These are phyloP conservation scores for Thalassaphorura encarpata DNA, from an alignment of 1,140 invertebrate genomes.

Conservation along the genomic window DNA sequence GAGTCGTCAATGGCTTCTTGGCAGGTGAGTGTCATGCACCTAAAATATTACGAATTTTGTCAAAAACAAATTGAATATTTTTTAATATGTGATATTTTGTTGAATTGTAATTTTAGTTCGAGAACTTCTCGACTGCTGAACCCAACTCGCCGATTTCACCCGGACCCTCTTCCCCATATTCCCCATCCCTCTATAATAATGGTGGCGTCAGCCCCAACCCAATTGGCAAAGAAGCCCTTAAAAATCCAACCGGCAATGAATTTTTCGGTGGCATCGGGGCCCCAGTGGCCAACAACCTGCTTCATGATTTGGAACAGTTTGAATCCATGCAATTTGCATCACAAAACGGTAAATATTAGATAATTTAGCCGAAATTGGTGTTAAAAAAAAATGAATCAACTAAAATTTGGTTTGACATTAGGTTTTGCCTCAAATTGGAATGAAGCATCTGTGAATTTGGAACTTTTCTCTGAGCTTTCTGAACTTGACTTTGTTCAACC, in stretches of 20 bases:
- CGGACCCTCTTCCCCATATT: conserved; percentile 6
- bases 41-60: too few species aligned
- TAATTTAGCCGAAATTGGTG: neutral
- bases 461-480: conserved; percentile 23
- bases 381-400: conserved; percentile 3
- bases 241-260: neutral
- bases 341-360: conserved; percentile 4
- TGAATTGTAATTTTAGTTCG: too few species aligned
- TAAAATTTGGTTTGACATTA: conserved; percentile 1
- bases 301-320: conserved; percentile 18
- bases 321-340: neutral
- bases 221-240: conserved; percentile 1
- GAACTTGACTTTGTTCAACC: conserved; percentile 19
- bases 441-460: conserved; percentile 23
- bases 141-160: conserved; percentile 26
- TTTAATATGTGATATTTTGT: too few species aligned
- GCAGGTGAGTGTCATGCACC: conserved; percentile 26
- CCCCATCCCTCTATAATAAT: conserved; percentile 16
- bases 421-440: neutral
- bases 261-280: conserved; percentile 10
- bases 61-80: too few species aligned
- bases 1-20: conserved; percentile 26
- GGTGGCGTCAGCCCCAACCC: neutral
- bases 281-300: conserved; percentile 15
- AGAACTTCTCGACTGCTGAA: conserved; percentile 27